Evolutionary conservation across 2,797 vertebrate species (phyloP).

Genomic region (Schizopygopsis malacanthus): DNA sequence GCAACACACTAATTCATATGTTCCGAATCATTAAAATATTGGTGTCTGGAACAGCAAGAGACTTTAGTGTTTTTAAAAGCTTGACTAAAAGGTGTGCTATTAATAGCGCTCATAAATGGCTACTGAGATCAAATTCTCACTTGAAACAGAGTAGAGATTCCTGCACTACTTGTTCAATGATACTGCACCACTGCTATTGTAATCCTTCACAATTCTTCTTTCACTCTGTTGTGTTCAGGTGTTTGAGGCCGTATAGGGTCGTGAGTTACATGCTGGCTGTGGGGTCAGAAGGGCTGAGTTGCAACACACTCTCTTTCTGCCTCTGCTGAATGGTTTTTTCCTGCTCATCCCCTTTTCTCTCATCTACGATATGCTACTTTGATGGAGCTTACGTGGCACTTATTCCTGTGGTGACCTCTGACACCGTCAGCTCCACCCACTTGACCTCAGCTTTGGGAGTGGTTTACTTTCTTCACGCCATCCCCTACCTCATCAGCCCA

Average conservation of each 20-base stretch:
- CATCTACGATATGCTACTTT: conserved; percentile 93
- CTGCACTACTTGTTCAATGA: background rate
- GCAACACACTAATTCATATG: background rate
- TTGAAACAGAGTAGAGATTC: background rate
- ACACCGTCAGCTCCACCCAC: conserved; percentile 84
- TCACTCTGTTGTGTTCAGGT: conserved; percentile 73
- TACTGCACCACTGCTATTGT: background rate
- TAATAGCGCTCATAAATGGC: background rate
- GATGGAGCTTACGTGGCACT: conserved; percentile 94
- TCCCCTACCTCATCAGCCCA: conserved; percentile 93
- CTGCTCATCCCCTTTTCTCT: conserved; percentile 86
- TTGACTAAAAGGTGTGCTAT: background rate
- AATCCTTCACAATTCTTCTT: background rate
- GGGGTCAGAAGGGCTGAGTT: conserved; percentile 89
- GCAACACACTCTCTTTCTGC: conserved; percentile 88
- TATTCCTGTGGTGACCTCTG: conserved; percentile 93
- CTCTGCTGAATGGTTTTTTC: conserved; percentile 83
- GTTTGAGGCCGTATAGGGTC: conserved; percentile 83
- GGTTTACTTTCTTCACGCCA: conserved; percentile 90
- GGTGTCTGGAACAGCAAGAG: background rate
- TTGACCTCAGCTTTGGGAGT: conserved; percentile 89
- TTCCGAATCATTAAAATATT: background rate
- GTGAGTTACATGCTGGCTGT: conserved; percentile 87
- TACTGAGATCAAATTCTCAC: background rate
- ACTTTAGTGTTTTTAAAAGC: background rate